Conservation (phyloP, 2,888 invertebrate genomes). For the Troilus luridus region DNA sequence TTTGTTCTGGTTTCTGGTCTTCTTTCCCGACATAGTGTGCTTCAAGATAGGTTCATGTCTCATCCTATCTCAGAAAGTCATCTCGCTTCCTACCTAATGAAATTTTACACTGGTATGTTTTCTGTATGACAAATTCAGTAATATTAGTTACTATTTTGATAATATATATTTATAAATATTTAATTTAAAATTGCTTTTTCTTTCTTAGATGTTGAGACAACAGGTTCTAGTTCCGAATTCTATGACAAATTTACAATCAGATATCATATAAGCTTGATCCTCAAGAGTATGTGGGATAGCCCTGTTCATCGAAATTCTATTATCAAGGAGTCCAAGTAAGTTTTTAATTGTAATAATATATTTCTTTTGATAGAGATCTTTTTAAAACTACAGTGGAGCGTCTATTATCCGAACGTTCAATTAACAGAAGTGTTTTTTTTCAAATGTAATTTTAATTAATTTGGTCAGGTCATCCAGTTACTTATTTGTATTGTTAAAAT, state of each 20-base stretch:
- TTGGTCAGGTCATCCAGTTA: too few relatives aligned
- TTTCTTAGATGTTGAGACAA: slow-evolving; percentile 88
- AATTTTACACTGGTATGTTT: slow-evolving; percentile 87
- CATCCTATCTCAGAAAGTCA: slow-evolving; percentile 87
- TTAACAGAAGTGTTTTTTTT: too few relatives aligned
- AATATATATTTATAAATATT: not conserved
- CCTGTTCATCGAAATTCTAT: slow-evolving; percentile 89
- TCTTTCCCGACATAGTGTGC: slow-evolving; percentile 70
- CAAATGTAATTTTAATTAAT: too few relatives aligned
- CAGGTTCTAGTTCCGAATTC: slow-evolving; percentile 97
- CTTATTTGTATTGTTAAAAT: too few relatives aligned
- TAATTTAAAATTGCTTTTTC: not conserved
- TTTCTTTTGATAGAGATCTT: not conserved
- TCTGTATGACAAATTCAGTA: not conserved
- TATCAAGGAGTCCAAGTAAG: slow-evolving; percentile 85
- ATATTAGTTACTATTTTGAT: not conserved
- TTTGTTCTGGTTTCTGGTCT: slow-evolving; percentile 72
- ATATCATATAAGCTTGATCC: slow-evolving; percentile 96
- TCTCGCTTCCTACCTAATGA: slow-evolving; percentile 93
- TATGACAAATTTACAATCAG: slow-evolving; percentile 99
- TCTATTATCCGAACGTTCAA: too few relatives aligned
- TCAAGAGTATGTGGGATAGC: slow-evolving; percentile 96
- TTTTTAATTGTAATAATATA: slow-evolving; percentile 51
- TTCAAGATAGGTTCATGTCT: slow-evolving; percentile 86
- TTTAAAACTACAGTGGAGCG: too few relatives aligned